Evolutionary conservation across 2,797 vertebrate species (phyloP), one percentile per base, ranked within the genome.

Genomic region (Trematomus bernacchii): DNA sequence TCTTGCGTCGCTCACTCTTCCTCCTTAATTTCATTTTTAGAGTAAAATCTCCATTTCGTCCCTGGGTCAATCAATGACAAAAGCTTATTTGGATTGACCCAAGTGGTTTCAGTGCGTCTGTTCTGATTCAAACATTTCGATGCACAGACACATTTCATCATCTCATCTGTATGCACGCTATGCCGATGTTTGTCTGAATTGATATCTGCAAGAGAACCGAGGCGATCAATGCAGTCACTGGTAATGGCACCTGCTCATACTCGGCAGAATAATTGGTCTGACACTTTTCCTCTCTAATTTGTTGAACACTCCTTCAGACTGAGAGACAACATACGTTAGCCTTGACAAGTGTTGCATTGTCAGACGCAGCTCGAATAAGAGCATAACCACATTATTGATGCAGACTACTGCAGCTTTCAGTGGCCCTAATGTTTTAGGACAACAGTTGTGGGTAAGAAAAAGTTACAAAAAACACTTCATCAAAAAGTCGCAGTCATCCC

Each of bases 151-250:
- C 88, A 79, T 86, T 85, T 84, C 66, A 80, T 86, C 62, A 15
- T 68, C 84, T 90, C 84, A 88, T 92, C 84, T 77, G 82, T 84
- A 84, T 91, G 85, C 89, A 68, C 27, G 74, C 61, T 15, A 48
- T 10, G 27, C 52, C 27, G 10, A 62, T 73, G 66, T 90, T 85
- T 88, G 90, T 86, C 89, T 90, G 87, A 89, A 88, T 85, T 89
- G 79, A 88, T 87, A 78, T 90, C 69, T 79, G 79, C 43, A 10
- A 66, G 78, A 78, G 63, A 88, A 73, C 58, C 71, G 79, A 73
- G 50, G 82, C 75, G 76, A 90, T 92, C 87, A 85, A 76, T 83
- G 84, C 73, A 52, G 80, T 81, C 14, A 6, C 64, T 59, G 76
- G 66, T 79, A 81, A 90, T 76, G 84, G 76, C 77, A 84, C 80